These are phyloP conservation scores for Agapornis canus DNA, from an alignment of 2,797 vertebrate genomes.

Conservation along the genomic window DNA sequence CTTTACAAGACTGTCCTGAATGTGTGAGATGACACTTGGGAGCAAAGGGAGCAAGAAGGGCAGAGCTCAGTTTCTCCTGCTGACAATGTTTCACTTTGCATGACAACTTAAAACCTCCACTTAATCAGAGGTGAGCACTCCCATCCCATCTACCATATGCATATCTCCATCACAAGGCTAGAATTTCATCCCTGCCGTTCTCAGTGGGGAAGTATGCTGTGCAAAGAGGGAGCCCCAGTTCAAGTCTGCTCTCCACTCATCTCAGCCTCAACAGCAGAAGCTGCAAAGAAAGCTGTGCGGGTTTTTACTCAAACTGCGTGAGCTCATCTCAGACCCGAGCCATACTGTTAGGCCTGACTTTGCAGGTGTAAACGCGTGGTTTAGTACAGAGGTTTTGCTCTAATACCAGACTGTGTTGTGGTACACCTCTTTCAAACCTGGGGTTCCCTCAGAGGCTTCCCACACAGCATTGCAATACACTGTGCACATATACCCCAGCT, in stretches of 20 bases:
- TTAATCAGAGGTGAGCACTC: neutral
- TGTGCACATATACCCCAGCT: accelerated
- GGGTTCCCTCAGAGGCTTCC: neutral
- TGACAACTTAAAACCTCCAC: slow-evolving; percentile 17
- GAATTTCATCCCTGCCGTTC: neutral
- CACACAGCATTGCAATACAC: neutral
- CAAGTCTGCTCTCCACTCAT: neutral
- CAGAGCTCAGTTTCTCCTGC: slow-evolving; percentile 44
- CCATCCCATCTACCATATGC: accelerated
- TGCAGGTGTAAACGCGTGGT: neutral
- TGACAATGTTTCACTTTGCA: neutral
- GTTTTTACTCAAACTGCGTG: neutral
- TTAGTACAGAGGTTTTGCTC: neutral
- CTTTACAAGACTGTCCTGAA: neutral
- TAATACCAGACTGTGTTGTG: neutral
- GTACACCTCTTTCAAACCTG: accelerated
- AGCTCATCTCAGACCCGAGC: neutral
- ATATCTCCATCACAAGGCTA: accelerated
- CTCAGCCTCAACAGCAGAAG: neutral
- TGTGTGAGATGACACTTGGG: neutral
- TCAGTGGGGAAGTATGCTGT: accelerated
- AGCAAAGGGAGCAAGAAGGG: neutral
- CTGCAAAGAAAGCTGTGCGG: neutral
- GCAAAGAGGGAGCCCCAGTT: neutral
- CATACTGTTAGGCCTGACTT: neutral